These are phyloP conservation scores for Tragulus kanchil DNA, from an alignment of 2,113 vertebrate species.

Conservation along the genomic window DNA sequence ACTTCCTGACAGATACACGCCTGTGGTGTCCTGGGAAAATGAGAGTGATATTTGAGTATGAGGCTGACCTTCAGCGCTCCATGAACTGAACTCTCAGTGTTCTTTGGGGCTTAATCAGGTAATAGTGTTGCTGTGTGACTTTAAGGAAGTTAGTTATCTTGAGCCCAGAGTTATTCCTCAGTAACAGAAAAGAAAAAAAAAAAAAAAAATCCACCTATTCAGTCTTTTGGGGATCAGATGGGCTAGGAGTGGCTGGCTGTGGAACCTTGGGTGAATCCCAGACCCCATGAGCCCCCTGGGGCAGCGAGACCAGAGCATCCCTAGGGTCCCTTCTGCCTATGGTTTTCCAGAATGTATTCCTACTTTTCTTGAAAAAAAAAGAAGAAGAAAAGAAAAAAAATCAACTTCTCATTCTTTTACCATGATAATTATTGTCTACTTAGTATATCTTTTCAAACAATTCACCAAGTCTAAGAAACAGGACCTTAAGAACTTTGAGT, in stretches of 20 bases:
- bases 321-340: background rate
- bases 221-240: background rate
- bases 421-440: background rate
- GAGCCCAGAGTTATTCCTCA: background rate
- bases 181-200: background rate
- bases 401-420: background rate
- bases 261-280: background rate
- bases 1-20: constrained; percentile 17
- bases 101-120: background rate
- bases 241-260: background rate
- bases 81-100: background rate
- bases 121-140: background rate
- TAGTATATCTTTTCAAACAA: constrained; percentile 11
- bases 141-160: background rate
- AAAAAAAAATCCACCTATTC: background rate
- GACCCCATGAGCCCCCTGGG: background rate
- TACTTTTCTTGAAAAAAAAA: background rate
- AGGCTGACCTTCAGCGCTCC: background rate
- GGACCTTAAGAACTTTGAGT: background rate
- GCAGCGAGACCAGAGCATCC: background rate
- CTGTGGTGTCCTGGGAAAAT: background rate
- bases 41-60: background rate
- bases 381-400: background rate
- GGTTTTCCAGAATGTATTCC: background rate
- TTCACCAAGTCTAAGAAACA: background rate